Evolutionary conservation across 2,797 vertebrate species (phyloP).

Genomic region (Tachyglossus aculeatus): DNA sequence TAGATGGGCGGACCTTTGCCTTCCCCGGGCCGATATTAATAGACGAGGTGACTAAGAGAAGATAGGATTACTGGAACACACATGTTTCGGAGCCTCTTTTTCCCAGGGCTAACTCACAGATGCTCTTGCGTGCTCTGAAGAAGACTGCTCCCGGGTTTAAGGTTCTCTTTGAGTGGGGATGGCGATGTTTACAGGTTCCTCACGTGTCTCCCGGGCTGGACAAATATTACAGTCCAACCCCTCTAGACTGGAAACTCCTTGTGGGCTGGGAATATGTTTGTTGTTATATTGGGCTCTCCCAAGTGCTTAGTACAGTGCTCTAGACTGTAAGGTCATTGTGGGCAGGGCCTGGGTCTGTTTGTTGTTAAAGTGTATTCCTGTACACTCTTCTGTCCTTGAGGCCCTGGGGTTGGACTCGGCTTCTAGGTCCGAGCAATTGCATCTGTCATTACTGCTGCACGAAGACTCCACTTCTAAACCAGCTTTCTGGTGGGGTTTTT

Average conservation of each 20-base stretch:
- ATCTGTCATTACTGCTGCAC: conserved; percentile 29
- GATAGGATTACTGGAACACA: background rate
- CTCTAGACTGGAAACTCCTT: too few relatives aligned
- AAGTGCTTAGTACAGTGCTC: too few relatives aligned
- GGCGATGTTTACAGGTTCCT: background rate
- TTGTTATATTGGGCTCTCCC: too few relatives aligned
- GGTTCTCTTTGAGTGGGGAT: background rate
- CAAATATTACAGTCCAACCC: too few relatives aligned
- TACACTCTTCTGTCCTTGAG: background rate
- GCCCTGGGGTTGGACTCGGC: conserved; percentile 4
- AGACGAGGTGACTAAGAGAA: background rate
- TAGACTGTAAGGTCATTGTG: too few relatives aligned
- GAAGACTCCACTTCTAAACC: conserved; percentile 9
- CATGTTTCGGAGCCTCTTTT: background rate
- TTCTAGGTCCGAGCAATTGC: conserved; percentile 27
- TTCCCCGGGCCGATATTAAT: background rate
- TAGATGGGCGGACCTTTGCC: background rate
- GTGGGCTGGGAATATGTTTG: too few relatives aligned
- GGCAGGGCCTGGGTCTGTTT: too few relatives aligned
- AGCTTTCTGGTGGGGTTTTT: background rate
- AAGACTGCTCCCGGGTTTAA: background rate
- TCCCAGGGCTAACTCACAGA: too few relatives aligned
- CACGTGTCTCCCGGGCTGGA: background rate
- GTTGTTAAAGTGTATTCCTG: background rate
- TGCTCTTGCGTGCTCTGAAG: background rate